Evolutionary conservation across 2,888 invertebrate species (phyloP).

Genomic region (Pediacus dermestoides): DNA sequence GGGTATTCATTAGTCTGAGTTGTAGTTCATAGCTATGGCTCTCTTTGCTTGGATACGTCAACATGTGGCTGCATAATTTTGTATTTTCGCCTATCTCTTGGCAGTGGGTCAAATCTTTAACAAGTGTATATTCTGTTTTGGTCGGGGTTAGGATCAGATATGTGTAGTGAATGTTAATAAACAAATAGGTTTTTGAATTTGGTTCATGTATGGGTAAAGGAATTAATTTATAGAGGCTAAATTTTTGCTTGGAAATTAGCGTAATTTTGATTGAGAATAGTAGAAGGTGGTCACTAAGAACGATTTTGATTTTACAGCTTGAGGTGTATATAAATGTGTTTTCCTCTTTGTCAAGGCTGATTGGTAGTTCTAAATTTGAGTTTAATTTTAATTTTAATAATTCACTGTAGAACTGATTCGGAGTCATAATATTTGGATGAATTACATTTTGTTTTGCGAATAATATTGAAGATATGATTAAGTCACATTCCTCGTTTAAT

Average conservation of each 20-base stretch:
- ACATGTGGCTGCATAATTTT: too few relatives aligned
- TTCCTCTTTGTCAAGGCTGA: background rate
- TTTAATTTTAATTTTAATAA: background rate
- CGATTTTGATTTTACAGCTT: background rate
- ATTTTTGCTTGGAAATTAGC: background rate
- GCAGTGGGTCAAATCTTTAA: too few relatives aligned
- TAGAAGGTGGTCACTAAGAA: background rate
- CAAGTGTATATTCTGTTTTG: too few relatives aligned
- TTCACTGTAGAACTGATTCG: background rate
- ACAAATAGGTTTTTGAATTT: too few relatives aligned
- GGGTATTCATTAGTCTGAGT: too few relatives aligned
- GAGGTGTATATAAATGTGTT: background rate
- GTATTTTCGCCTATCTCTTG: too few relatives aligned
- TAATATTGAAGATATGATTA: background rate
- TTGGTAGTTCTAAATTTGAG: background rate
- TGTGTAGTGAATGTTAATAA: too few relatives aligned
- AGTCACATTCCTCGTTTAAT: background rate
- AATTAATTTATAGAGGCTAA: slow-evolving; percentile 1
- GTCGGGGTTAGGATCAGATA: too few relatives aligned
- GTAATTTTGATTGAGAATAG: background rate
- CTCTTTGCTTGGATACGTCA: too few relatives aligned
- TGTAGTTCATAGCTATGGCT: too few relatives aligned
- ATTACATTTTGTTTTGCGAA: background rate
- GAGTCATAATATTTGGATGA: background rate
- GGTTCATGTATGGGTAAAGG: background rate